Base-by-base conservation (phyloP, 2,888 invertebrate genomes). In the Cristatella mucedo region DNA sequence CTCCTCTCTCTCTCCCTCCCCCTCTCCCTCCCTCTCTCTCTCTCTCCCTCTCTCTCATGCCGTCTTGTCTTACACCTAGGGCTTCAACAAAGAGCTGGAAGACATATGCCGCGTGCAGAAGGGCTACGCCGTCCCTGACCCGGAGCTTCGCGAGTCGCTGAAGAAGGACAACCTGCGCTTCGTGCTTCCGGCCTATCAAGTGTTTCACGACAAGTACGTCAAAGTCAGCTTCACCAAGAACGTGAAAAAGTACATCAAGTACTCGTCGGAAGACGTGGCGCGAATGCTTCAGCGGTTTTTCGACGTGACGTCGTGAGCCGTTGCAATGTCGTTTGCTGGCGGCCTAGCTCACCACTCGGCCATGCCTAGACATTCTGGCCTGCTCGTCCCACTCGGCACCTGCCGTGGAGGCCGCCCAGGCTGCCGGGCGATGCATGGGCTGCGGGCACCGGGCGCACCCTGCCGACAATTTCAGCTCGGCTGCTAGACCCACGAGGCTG, bases 81-180 rank as follows among this genome's bases (percentile, higher is more conserved):
- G 81, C 37, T 93, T 93, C 67, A 91, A 93, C 67, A 85, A 86
- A 61, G 93, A 93, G 67, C 78, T 93, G 61, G 91, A 93, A 57
- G 89, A 91, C 54, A 75, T 80, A 11, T 75, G 77, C 2, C 77
- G 80, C 50, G 74, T 76, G 21, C 91, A 93, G 69, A 76, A 84
- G 45, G 77, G 79, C 24, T 91, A 89, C 70, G 82, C 86, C 38
- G 83, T 93, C 54, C 91, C 93, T 0, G 91, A 93, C 70, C 74
- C 79, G 1, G 85, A 87, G 55, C 70, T 93, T 39, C 73, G 91
- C 31, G 82, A 85, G 61, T 76, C 78, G 42, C 74, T 93, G 34
- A 86, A 86, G 61, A 72, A 81, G 11, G 89, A 85, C 67, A 84
- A 89, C 68, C 82, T 82, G 59, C 82, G 84, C 55, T 77, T 80